Conservation (phyloP, 2,797 vertebrate genomes). For the Hippoglossus hippoglossus region DNA sequence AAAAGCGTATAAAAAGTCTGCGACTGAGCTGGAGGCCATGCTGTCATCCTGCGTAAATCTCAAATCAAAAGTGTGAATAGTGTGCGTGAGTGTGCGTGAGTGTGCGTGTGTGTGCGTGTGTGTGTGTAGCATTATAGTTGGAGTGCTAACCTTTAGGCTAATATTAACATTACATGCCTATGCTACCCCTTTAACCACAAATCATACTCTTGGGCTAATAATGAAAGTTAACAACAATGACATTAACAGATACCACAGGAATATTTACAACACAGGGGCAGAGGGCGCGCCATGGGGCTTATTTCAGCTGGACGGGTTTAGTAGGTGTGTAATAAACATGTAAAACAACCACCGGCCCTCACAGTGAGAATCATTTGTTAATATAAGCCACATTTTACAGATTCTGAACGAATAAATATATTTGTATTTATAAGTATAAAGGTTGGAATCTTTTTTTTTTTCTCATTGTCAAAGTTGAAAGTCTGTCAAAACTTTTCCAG, state of each 20-base stretch:
- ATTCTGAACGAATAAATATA: slow-evolving; percentile 27
- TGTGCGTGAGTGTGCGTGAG: slow-evolving; percentile 42
- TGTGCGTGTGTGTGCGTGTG: slow-evolving; percentile 44
- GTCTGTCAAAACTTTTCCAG: too few relatives aligned
- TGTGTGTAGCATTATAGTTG: slow-evolving; percentile 75
- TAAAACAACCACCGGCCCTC: slow-evolving; percentile 54
- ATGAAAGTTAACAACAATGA: slow-evolving; percentile 85
- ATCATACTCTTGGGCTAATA: slow-evolving; percentile 82
- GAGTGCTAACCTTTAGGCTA: slow-evolving; percentile 77
- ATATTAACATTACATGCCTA: slow-evolving; percentile 85
- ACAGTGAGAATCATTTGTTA: slow-evolving; percentile 41
- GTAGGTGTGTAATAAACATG: slow-evolving; percentile 66
- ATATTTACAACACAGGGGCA: slow-evolving; percentile 77
- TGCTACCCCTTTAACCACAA: slow-evolving; percentile 80
- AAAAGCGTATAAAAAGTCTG: slow-evolving; percentile 82
- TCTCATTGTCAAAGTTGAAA: too few relatives aligned
- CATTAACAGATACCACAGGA: slow-evolving; percentile 81
- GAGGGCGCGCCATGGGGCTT: slow-evolving; percentile 58
- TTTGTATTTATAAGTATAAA: not conserved
- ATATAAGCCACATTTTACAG: slow-evolving; percentile 20
- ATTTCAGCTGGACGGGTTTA: slow-evolving; percentile 63
- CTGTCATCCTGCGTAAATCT: slow-evolving; percentile 82
- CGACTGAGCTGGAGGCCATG: slow-evolving; percentile 78
- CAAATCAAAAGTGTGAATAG: slow-evolving; percentile 82
- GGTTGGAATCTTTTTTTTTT: not conserved